Percentiles rank a stretch among this genome's conserved stretches.
Conservation (phyloP, 2,888 invertebrate genomes). For the Piscicola geometra region DNA sequence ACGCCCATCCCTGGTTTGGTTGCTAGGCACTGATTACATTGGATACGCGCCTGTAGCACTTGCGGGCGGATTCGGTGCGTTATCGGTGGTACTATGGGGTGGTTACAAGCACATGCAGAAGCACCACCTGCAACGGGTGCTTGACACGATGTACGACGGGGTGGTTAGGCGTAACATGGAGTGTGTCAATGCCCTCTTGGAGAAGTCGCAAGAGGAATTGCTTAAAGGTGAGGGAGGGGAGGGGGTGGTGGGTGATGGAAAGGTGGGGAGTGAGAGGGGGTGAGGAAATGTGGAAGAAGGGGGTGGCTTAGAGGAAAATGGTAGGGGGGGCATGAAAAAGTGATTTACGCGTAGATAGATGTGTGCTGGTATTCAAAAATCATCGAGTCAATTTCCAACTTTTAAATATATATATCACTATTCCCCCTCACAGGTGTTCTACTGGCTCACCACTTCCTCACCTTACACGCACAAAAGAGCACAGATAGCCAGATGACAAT, state of each 20-base stretch:
- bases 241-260: too few relatives aligned
- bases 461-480: neutral
- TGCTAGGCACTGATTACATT: neutral
- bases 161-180: neutral
- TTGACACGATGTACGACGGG: neutral
- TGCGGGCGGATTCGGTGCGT: neutral
- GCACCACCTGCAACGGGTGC: neutral
- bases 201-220: neutral
- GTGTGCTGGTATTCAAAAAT: too few relatives aligned
- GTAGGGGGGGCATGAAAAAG: too few relatives aligned
- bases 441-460: constrained; percentile 4
- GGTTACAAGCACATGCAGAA: neutral
- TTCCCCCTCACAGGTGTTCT: neutral
- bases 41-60: neutral
- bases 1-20: neutral
- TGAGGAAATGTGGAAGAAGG: too few relatives aligned
- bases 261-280: too few relatives aligned
- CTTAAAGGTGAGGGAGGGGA: neutral
- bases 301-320: too few relatives aligned
- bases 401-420: too few relatives aligned
- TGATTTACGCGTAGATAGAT: too few relatives aligned
- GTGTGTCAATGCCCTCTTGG: neutral
- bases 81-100: constrained; percentile 4
- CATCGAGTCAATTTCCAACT: too few relatives aligned
- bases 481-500: neutral